Conservation (phyloP, 2,113 vertebrate genomes). For the Chaenocephalus aceratus region DNA sequence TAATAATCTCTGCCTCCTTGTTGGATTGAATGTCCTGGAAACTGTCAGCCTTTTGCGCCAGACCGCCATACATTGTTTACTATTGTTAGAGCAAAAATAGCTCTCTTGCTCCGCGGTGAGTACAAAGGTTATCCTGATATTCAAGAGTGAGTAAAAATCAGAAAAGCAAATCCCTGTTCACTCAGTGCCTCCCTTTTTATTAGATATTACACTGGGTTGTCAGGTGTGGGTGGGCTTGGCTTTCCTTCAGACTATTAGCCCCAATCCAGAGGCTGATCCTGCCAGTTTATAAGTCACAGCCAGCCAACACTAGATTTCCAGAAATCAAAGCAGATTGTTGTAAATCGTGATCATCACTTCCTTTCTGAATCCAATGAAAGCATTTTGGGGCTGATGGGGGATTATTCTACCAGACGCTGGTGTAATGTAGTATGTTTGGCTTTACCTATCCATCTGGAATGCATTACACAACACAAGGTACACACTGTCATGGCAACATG, state of each 20-base stretch:
- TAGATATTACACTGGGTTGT: slow-evolving; percentile 60
- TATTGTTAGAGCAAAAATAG: slow-evolving; percentile 56
- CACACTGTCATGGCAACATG: slow-evolving; percentile 68
- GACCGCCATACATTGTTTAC: slow-evolving; percentile 63
- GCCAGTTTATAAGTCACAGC: slow-evolving; percentile 70
- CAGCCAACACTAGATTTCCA: slow-evolving; percentile 74
- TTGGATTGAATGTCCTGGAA: slow-evolving; percentile 57
- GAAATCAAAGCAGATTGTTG: slow-evolving; percentile 80
- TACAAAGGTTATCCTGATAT: slow-evolving; percentile 38
- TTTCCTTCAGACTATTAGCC: slow-evolving; percentile 65
- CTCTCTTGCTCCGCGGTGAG: slow-evolving; percentile 36
- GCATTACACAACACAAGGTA: slow-evolving; percentile 64
- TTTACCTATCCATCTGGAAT: slow-evolving; percentile 80
- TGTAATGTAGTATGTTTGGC: slow-evolving; percentile 72
- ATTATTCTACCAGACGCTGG: slow-evolving; percentile 74
- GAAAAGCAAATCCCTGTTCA: slow-evolving; percentile 49
- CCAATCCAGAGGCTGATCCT: slow-evolving; percentile 68
- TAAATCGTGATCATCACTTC: slow-evolving; percentile 79
- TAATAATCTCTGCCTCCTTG: slow-evolving; percentile 40
- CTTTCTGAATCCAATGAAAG: slow-evolving; percentile 78
- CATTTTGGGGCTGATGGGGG: slow-evolving; percentile 73
- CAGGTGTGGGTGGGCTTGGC: slow-evolving; percentile 83
- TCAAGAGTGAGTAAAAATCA: slow-evolving; percentile 46
- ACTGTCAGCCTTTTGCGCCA: slow-evolving; percentile 56
- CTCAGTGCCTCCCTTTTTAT: slow-evolving; percentile 44